A percentile compares a stretch with the other conserved stretches of the same genome.
Evolutionary conservation across 1,140 invertebrate species (phyloP).

Genomic region (Reticulitermes speratus): DNA sequence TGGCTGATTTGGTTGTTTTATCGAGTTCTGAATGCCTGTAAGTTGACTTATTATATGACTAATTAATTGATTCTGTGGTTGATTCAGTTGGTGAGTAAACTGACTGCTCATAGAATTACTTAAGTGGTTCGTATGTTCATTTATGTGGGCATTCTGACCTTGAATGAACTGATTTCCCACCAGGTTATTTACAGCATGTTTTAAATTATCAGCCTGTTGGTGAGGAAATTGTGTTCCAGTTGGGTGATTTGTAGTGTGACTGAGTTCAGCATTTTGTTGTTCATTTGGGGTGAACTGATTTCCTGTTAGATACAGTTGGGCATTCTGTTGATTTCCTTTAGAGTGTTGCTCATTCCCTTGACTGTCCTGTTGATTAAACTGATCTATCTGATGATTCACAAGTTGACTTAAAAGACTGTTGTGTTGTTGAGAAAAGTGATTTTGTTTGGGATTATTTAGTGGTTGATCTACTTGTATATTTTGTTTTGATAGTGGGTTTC

Average conservation of each 20-base stretch:
- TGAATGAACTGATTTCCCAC: background rate
- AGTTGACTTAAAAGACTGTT: too few relatives aligned
- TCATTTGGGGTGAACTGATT: background rate
- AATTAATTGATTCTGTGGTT: background rate
- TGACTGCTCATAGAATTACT: background rate
- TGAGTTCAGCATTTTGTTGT: background rate
- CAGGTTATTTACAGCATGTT: background rate
- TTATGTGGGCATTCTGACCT: background rate
- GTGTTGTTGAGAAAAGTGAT: too few relatives aligned
- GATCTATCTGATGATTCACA: background rate
- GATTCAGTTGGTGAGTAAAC: background rate
- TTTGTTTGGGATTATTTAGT: too few relatives aligned
- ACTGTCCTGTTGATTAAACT: background rate
- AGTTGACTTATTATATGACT: background rate
- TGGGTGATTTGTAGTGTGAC: background rate
- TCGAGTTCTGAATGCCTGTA: background rate
- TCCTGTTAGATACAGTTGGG: background rate
- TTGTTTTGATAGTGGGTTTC: too few relatives aligned
- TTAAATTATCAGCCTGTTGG: background rate
- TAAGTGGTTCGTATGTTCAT: background rate
- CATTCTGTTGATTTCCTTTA: background rate
- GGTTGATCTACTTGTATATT: too few relatives aligned
- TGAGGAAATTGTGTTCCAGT: background rate
- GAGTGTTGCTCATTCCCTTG: background rate
- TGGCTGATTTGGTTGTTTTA: background rate